Evolutionary conservation across 2,113 vertebrate genomes (phyloP).

Genomic region (Podarcis muralis): DNA sequence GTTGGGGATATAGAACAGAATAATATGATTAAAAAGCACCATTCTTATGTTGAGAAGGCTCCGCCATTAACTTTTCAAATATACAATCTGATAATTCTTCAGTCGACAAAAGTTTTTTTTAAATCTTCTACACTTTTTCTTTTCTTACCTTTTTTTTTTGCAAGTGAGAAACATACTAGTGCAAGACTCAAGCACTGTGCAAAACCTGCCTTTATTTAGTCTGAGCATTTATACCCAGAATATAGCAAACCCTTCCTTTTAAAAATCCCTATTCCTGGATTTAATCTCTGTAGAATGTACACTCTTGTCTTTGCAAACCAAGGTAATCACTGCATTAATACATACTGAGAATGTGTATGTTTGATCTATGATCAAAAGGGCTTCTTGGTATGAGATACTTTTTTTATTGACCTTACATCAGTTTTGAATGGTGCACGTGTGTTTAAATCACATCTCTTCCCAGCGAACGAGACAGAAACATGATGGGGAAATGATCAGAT

Average conservation of each 20-base stretch:
- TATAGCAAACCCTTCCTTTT: conserved; percentile 75
- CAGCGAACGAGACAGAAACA: neutral
- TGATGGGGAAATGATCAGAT: neutral
- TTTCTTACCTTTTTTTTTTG: conserved; percentile 62
- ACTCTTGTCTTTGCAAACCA: conserved; percentile 76
- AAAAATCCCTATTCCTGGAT: conserved; percentile 77
- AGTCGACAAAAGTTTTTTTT: conserved; percentile 59
- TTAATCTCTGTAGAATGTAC: conserved; percentile 74
- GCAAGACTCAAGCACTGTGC: conserved; percentile 95
- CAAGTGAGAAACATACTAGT: conserved; percentile 91
- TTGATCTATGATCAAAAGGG: neutral
- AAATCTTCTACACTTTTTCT: conserved; percentile 7
- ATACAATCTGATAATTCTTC: conserved; percentile 65
- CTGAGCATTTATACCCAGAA: conserved; percentile 93
- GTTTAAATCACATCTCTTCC: neutral
- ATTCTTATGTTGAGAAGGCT: conserved; percentile 70
- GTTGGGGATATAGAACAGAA: conserved; percentile 63
- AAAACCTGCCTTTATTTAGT: conserved; percentile 94
- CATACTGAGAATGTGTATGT: conserved; percentile 38
- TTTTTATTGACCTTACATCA: neutral
- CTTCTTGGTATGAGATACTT: neutral
- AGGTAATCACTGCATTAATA: conserved; percentile 78
- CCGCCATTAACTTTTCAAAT: conserved; percentile 71
- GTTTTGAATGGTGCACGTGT: neutral
- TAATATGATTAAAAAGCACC: conserved; percentile 69